Percentiles rank a stretch among this genome's conserved stretches.
Evolutionary conservation across 2,888 invertebrate species (phyloP).

Genomic region (Epistrophe grossulariae): DNA sequence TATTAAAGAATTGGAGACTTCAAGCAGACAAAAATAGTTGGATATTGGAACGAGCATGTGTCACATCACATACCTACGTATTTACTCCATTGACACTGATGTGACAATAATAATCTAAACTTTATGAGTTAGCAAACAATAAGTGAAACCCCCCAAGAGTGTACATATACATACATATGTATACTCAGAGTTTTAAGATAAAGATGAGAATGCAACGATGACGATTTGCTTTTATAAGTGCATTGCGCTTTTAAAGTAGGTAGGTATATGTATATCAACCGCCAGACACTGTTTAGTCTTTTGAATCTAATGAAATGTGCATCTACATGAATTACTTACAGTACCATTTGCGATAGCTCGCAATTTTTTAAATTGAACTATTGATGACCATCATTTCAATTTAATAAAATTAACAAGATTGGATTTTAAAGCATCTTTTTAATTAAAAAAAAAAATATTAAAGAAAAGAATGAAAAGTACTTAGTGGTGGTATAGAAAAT

Average conservation of each 20-base stretch:
- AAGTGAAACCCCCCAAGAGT: slow-evolving; percentile 18
- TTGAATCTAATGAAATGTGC: no score
- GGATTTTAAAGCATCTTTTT: no score
- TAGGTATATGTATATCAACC: no score
- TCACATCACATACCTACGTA: slow-evolving; percentile 28
- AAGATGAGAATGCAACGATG: neutral
- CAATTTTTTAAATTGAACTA: no score
- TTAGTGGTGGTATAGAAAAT: no score
- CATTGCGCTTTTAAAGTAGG: neutral
- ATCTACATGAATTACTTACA: no score
- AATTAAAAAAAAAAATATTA: no score
- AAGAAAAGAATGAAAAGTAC: no score
- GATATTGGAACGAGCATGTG: slow-evolving; percentile 32
- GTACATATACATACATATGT: neutral
- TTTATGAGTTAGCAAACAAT: slow-evolving; percentile 50
- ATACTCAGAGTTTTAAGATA: neutral
- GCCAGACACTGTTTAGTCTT: neutral
- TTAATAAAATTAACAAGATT: no score
- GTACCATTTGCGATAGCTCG: no score
- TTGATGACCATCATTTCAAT: no score
- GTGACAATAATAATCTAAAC: slow-evolving; percentile 69
- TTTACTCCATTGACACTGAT: slow-evolving; percentile 68
- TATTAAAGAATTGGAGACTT: neutral
- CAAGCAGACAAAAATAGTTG: slow-evolving; percentile 23
- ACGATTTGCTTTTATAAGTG: neutral